A percentile compares a stretch with the other conserved stretches of the same genome.
Evolutionary conservation across 2,888 invertebrate genomes (phyloP).

Genomic region (Nezara viridula): DNA sequence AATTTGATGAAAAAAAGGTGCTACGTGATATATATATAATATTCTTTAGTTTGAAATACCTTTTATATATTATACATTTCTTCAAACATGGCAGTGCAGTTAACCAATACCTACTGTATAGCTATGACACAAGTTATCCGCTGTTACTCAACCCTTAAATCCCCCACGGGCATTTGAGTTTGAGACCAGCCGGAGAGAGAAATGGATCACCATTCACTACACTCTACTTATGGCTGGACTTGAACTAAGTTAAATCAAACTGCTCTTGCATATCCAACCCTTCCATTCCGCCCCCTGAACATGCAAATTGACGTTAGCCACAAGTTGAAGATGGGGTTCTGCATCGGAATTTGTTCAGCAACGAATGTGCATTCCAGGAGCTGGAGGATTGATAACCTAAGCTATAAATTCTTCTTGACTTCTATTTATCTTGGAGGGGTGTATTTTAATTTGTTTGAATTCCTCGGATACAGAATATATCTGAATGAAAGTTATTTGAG

Average conservation of each 20-base stretch:
- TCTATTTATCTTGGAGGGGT: neutral
- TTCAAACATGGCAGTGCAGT: too few species aligned
- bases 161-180: neutral
- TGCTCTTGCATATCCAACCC: neutral
- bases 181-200: neutral
- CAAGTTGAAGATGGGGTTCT: neutral
- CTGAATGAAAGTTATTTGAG: neutral
- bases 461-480: neutral
- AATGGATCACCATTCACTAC: neutral
- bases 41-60: too few species aligned
- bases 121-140: too few species aligned
- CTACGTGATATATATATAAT: too few species aligned
- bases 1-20: too few species aligned
- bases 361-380: neutral
- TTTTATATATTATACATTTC: too few species aligned
- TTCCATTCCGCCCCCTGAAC: neutral
- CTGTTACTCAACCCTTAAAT: neutral
- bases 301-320: slow-evolving; percentile 15
- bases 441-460: neutral
- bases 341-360: neutral
- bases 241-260: neutral
- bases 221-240: neutral
- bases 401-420: neutral
- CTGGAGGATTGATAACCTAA: neutral
- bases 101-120: too few species aligned